Percentiles rank a stretch among this genome's conserved stretches.
Evolutionary conservation across 1,140 invertebrate species (phyloP).

Genomic region (Pantala flavescens): DNA sequence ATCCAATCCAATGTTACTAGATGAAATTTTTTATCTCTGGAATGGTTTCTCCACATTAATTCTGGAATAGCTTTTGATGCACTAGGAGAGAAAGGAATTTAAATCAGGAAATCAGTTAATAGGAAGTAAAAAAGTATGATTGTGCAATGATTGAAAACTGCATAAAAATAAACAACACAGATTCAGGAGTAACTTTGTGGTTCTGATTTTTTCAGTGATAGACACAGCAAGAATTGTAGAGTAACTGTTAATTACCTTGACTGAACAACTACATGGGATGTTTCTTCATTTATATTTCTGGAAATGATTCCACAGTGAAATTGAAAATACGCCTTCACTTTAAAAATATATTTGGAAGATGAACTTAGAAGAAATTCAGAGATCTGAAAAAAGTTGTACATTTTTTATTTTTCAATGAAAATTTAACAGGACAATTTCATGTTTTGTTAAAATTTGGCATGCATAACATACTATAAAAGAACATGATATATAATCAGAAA

Average conservation of each 20-base stretch:
- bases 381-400: no score
- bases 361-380: background rate
- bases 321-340: conserved; percentile 13
- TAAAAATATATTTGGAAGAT: conserved; percentile 13
- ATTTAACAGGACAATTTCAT: background rate
- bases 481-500: no score
- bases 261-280: conserved; percentile 17
- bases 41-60: background rate
- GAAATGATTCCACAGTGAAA: conserved; percentile 14
- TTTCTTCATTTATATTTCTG: background rate
- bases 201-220: background rate
- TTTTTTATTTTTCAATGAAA: background rate
- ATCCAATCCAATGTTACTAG: conserved; percentile 18
- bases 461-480: no score
- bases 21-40: conserved; percentile 11
- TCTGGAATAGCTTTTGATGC: background rate
- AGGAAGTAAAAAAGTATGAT: background rate
- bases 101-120: background rate
- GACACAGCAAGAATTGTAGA: background rate
- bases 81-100: background rate
- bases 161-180: background rate
- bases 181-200: no score
- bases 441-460: no score
- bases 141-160: background rate
- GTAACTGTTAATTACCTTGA: conserved; percentile 13